Percentiles rank a stretch among this genome's conserved stretches.
phyloP scores from a whole-genome alignment of 2,888 invertebrate genomes.

The Antheraea assamensis region DNA sequence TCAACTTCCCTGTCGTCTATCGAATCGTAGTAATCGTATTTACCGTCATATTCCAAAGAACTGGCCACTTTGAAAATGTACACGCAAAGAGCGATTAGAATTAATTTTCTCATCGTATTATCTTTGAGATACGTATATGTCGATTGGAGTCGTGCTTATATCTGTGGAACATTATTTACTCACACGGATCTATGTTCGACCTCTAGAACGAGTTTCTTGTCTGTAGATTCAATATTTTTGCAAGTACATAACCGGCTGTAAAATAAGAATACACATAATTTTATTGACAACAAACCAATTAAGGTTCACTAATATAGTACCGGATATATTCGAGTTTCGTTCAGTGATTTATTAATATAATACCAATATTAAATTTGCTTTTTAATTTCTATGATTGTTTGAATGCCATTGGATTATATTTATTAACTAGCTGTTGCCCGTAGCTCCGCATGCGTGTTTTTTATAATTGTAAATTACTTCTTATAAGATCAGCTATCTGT shows the following conservation, averaged over 20 bases:
- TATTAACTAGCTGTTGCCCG: no score
- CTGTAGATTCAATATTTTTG: background rate
- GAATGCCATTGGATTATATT: no score
- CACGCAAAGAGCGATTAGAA: conserved; percentile 17
- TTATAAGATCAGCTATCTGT: no score
- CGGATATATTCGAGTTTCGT: background rate
- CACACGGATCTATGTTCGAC: background rate
- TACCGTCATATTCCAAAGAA: conserved; percentile 26
- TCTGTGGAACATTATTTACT: conserved; percentile 15
- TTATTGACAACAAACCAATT: background rate
- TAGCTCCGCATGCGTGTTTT: no score
- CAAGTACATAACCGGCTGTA: conserved; percentile 7
- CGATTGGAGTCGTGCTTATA: background rate
- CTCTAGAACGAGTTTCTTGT: conserved; percentile 18
- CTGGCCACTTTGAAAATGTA: background rate
- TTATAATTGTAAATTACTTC: no score
- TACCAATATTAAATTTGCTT: background rate
- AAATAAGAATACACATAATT: background rate
- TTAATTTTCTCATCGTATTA: conserved; percentile 2
- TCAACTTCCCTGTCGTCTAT: conserved; percentile 23
- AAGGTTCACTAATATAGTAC: background rate
- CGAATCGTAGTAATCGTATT: conserved; percentile 26
- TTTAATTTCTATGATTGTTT: background rate
- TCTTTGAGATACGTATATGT: conserved; percentile 14
- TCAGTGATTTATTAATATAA: background rate